These are phyloP conservation scores for Cheilosia vulpina DNA, from an alignment of 2,888 invertebrate species.

Conservation along the genomic window DNA sequence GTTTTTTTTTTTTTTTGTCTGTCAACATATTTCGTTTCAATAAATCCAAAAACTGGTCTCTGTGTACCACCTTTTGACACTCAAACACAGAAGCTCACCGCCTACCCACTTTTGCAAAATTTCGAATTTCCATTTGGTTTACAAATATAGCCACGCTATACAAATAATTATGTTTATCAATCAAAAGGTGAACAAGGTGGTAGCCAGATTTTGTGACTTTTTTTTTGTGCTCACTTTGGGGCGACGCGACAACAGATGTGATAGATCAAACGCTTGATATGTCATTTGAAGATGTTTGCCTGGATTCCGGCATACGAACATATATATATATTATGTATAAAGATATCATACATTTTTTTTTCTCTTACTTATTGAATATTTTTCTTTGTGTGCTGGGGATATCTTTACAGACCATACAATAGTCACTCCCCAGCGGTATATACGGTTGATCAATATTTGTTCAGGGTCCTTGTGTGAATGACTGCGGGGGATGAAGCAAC, in stretches of 20 bases:
- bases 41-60: neutral
- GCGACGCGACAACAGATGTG: neutral
- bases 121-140: conserved; percentile 7
- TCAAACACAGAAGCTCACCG: neutral
- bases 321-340: too few species aligned
- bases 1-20: too few species aligned
- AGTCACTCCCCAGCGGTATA: conserved; percentile 16
- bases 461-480: conserved; percentile 26
- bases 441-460: conserved; percentile 37
- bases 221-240: neutral
- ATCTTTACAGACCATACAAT: neutral
- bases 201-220: conserved; percentile 4
- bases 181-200: conserved; percentile 44
- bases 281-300: conserved; percentile 32
- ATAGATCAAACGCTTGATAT: conserved; percentile 22
- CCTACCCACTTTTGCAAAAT: neutral
- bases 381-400: conserved; percentile 32
- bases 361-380: conserved; percentile 43
- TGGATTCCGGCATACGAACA: conserved; percentile 16
- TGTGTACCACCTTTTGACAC: neutral
- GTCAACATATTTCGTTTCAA: too few species aligned
- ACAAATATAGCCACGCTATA: neutral
- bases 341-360: conserved; percentile 31
- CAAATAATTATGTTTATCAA: conserved; percentile 53
- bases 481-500: neutral